phyloP scores from a whole-genome alignment of 2,888 invertebrate genomes.

The Apodemia mormo region DNA sequence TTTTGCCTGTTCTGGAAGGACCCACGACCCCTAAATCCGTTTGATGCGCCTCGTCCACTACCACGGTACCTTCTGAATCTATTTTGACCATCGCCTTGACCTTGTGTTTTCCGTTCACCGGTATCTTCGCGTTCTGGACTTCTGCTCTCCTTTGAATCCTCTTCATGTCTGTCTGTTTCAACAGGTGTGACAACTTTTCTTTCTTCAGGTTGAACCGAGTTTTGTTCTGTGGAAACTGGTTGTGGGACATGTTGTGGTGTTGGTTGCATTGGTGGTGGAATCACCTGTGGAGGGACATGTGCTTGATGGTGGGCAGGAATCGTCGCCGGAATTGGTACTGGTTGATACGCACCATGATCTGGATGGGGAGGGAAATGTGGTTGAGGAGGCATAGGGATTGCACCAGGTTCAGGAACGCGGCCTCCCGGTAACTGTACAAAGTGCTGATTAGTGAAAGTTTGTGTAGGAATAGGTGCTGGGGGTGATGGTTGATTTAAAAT shows the following conservation, averaged over 20 bases:
- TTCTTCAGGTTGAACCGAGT: conserved; percentile 42
- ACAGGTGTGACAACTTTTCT: conserved; percentile 46
- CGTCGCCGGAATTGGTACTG: conserved; percentile 42
- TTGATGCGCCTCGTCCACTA: conserved; percentile 63
- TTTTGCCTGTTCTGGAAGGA: conserved; percentile 57
- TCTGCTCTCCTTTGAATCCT: conserved; percentile 58
- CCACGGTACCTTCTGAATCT: conserved; percentile 63
- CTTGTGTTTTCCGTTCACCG: conserved; percentile 61
- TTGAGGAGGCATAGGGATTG: conserved; percentile 81
- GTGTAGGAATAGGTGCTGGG: conserved; percentile 84
- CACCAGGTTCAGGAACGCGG: conserved; percentile 75
- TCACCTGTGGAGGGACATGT: conserved; percentile 37
- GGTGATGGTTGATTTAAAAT: conserved; percentile 66
- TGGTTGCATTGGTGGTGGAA: conserved; percentile 42
- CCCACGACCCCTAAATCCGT: conserved; percentile 69
- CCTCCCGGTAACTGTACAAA: conserved; percentile 80
- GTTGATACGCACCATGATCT: conserved; percentile 78
- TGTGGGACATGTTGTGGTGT: conserved; percentile 38
- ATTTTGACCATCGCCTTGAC: conserved; percentile 69
- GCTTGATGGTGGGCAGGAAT: conserved; percentile 2
- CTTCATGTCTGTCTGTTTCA: conserved; percentile 50
- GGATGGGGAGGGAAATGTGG: conserved; percentile 79
- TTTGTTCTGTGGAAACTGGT: conserved; percentile 39
- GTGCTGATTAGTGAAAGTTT: conserved; percentile 93
- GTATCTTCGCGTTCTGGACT: conserved; percentile 64